Conservation (phyloP, 64 coral and sea anemone genomes). For the Actinia equina region DNA sequence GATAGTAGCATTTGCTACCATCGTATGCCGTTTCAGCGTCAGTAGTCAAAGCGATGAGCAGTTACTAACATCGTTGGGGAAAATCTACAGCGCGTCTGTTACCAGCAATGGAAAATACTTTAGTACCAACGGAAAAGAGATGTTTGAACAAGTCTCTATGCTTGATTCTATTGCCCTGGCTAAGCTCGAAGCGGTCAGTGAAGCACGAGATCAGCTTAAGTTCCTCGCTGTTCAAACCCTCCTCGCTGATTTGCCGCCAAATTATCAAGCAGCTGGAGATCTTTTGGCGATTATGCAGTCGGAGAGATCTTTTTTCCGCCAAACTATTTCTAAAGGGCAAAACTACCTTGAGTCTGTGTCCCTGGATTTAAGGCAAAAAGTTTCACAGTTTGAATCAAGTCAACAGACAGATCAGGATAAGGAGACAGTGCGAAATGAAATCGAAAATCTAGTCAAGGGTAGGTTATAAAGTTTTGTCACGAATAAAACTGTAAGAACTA, state of each 20-base stretch:
- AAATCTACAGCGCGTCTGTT: background rate
- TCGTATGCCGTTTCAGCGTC: background rate
- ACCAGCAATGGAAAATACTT: slow-evolving; percentile 1
- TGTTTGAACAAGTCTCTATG: slow-evolving; percentile 42
- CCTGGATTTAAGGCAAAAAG: background rate
- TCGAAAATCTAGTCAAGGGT: slow-evolving; percentile 9
- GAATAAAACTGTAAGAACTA: background rate
- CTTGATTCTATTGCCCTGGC: slow-evolving; percentile 30
- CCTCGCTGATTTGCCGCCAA: slow-evolving; percentile 12
- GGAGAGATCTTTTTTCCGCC: slow-evolving; percentile 1
- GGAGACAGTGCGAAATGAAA: background rate
- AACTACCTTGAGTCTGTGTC: background rate
- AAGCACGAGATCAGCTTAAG: slow-evolving; percentile 1
- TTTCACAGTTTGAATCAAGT: background rate
- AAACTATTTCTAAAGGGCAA: background rate
- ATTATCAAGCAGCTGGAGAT: slow-evolving; percentile 12
- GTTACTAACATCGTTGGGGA: background rate
- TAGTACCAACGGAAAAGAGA: slow-evolving; percentile 9
- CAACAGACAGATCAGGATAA: slow-evolving; percentile 2
- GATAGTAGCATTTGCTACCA: background rate
- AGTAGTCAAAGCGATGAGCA: background rate
- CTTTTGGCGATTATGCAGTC: slow-evolving; percentile 16
- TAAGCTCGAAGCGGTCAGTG: background rate
- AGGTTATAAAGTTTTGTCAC: background rate
- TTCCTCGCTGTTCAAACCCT: slow-evolving; percentile 11